Evolutionary conservation across 2,888 invertebrate genomes (phyloP), one percentile per base, ranked within the genome.

Genomic region (Agrypnus murinus): DNA sequence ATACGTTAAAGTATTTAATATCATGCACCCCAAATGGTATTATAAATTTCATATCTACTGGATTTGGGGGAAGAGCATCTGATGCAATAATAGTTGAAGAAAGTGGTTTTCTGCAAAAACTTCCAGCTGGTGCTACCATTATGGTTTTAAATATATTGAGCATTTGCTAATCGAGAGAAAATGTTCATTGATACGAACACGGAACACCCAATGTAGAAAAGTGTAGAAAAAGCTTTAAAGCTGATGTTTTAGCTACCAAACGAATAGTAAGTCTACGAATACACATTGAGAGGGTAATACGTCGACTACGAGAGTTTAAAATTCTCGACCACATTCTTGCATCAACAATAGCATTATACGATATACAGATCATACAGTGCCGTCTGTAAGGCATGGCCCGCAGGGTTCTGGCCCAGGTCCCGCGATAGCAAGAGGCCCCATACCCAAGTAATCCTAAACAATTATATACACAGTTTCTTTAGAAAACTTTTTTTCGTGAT

Each of bases 1-100:
- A 82, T 58, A 81, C 81, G 10, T 50, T 81, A 10, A 83, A 83
- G 69, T 82, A 80, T 72, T 70, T 81, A 36, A 72, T 80, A 25
- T 77, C 75, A 14, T 71, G 45, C 14, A 77, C 79, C 7, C 79
- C 73, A 34, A 65, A 75, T 67, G 66, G 73, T n/a, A 62, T 75
- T 12, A 64, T 75, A 6, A 75, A 73, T 62, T 75, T 60, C 66
- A 69, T 75, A 46, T 75, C 74, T 25, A 25, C 2, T 12, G 75
- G 75, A 19, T 75, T 45, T 69, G 74, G 75, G 9, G 74, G 73
- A n/a, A 32, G 73, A 59, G 55, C 55, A 57, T 55, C 48, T 40
- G 72, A 75, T 68, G 32, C 19, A 19, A 9, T 65, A 31, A 40
- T 76, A 53, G 53, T 75, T 10, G 48, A 74, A 75, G 38, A 64